These are phyloP conservation scores for Olivierus martensii DNA, from an alignment of 1,140 invertebrate genomes.

Conservation along the genomic window DNA sequence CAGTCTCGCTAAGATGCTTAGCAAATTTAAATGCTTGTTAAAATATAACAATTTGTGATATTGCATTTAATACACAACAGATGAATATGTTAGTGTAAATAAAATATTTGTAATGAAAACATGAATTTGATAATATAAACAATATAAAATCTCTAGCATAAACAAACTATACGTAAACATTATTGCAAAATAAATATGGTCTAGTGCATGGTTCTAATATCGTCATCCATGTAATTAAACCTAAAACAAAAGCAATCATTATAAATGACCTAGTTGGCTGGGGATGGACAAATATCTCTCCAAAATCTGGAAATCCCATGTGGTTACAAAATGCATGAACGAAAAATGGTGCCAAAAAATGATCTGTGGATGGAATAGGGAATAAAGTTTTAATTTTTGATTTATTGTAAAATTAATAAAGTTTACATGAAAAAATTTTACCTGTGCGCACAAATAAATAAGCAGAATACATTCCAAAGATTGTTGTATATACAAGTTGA, in stretches of 20 bases:
- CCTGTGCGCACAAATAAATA: constrained; percentile 57
- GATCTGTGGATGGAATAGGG: constrained; percentile 43
- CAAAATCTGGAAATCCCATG: constrained; percentile 86
- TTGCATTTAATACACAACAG: too few species aligned
- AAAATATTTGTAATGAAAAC: too few species aligned
- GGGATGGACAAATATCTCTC: constrained; percentile 53
- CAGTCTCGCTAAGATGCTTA: too few species aligned
- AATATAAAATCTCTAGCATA: too few species aligned
- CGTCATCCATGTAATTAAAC: constrained; percentile 59
- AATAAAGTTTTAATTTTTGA: constrained; percentile 9
- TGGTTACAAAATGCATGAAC: constrained; percentile 91
- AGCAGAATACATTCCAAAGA: constrained; percentile 88
- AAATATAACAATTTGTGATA: too few species aligned
- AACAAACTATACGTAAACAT: not conserved
- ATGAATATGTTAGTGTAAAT: too few species aligned
- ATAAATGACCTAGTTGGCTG: constrained; percentile 42
- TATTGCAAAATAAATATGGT: constrained; percentile 57
- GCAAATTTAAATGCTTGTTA: too few species aligned
- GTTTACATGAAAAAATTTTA: constrained; percentile 20
- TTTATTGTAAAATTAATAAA: too few species aligned
- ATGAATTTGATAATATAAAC: too few species aligned
- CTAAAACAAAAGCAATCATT: constrained; percentile 54
- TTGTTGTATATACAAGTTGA: constrained; percentile 76
- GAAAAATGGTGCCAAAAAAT: constrained; percentile 71
- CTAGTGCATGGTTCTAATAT: constrained; percentile 62